Conservation (phyloP, 2,888 invertebrate species). For the Scaptomyza tumidula region DNA sequence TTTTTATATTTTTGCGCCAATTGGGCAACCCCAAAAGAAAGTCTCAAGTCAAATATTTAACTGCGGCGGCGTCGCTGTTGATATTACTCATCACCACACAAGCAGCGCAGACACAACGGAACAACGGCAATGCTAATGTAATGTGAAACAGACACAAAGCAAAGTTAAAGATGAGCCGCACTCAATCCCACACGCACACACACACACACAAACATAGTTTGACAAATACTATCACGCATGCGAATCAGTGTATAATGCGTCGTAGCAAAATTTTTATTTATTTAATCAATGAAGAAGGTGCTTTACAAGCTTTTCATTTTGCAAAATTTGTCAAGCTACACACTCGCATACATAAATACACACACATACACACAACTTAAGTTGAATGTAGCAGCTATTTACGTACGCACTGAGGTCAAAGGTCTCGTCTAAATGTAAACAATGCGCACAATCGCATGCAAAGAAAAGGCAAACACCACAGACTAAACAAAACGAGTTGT, state of each 20-base stretch:
- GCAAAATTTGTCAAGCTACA: constrained; percentile 18
- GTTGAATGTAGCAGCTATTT: constrained; percentile 12
- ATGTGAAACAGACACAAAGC: constrained; percentile 39
- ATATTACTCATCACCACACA: constrained; percentile 47
- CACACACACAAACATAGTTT: constrained; percentile 2
- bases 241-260: constrained; percentile 35
- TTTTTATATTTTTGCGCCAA: constrained; percentile 31
- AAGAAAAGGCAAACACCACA: constrained; percentile 2
- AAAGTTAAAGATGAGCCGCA: constrained; percentile 39
- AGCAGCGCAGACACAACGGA: constrained; percentile 6
- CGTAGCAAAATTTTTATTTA: constrained; percentile 32
- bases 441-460: constrained; percentile 24
- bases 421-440: constrained; percentile 52
- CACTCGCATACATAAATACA: too few species aligned
- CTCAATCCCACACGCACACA: constrained; percentile 1
- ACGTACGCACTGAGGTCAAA: constrained; percentile 62
- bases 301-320: constrained; percentile 15
- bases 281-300: constrained; percentile 43
- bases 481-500: constrained; percentile 24
- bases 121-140: constrained; percentile 19
- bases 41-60: constrained; percentile 31
- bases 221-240: constrained; percentile 34
- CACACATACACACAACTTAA: constrained; percentile 1
- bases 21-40: constrained; percentile 59
- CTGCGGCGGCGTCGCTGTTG: constrained; percentile 22